phyloP scores from a whole-genome alignment of 2,888 invertebrate genomes.

The Thecophora atra region DNA sequence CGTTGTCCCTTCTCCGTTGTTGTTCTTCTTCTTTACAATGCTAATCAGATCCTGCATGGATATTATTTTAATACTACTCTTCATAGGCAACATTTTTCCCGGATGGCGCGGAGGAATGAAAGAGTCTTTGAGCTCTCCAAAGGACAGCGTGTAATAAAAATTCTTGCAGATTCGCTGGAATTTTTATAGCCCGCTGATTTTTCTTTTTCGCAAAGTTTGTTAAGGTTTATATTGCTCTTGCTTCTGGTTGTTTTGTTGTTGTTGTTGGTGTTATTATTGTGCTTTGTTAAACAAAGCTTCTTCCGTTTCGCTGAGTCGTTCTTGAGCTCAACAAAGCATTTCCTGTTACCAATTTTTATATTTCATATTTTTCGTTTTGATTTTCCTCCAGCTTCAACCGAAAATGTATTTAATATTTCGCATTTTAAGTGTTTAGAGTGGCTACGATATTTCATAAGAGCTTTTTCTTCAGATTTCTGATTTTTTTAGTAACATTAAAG shows the following conservation, averaged over 20 bases:
- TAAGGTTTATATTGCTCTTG: background rate
- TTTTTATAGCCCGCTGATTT: constrained; percentile 34
- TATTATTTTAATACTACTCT: constrained; percentile 23
- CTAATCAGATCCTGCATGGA: constrained; percentile 35
- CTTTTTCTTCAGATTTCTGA: too few species aligned
- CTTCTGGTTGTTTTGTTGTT: background rate
- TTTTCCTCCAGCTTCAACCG: too few species aligned
- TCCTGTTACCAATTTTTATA: constrained; percentile 26
- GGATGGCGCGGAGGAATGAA: background rate
- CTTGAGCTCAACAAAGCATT: constrained; percentile 30
- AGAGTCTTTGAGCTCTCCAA: too few species aligned
- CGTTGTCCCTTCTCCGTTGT: background rate
- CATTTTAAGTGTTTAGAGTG: too few species aligned
- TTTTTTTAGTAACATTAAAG: too few species aligned
- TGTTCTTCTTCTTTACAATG: constrained; percentile 16
- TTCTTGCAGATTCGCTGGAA: constrained; percentile 35
- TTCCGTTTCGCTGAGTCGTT: constrained; percentile 10
- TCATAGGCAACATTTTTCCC: background rate
- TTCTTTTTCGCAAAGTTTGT: constrained; percentile 8
- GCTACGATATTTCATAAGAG: too few species aligned
- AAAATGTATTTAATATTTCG: too few species aligned
- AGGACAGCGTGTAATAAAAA: constrained; percentile 32
- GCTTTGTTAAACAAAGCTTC: constrained; percentile 33
- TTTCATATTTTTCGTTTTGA: constrained; percentile 11
- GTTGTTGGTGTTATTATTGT: background rate